These are phyloP conservation scores for Clytia hemisphaerica DNA, from an alignment of 30 jellyfish, hydroid and myxozoan species.

Conservation along the genomic window DNA sequence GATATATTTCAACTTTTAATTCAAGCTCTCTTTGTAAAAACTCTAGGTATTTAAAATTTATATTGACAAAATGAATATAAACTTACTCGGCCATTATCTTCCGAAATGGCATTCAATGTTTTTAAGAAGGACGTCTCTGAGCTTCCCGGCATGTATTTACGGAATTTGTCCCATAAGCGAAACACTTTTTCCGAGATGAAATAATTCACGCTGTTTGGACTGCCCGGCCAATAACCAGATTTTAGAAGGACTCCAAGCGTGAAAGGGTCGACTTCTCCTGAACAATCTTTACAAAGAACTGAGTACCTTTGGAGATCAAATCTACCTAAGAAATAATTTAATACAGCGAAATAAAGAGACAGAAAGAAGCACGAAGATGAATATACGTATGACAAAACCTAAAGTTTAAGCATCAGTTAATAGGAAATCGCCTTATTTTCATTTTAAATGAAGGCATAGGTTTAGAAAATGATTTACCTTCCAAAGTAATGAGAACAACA, in stretches of 20 bases:
- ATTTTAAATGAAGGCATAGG: too few relatives aligned
- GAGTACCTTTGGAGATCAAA: slow-evolving; percentile 15
- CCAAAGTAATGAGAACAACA: too few relatives aligned
- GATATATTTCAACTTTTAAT: too few relatives aligned
- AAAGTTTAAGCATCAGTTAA: too few relatives aligned
- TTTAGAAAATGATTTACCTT: too few relatives aligned
- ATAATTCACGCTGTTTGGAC: not conserved
- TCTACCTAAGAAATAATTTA: slow-evolving; percentile 25
- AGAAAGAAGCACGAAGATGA: too few relatives aligned
- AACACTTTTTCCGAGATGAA: slow-evolving; percentile 18
- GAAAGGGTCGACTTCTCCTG: slow-evolving; percentile 20
- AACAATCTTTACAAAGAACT: slow-evolving; percentile 13
- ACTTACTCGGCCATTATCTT: slow-evolving; percentile 14
- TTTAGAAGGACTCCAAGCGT: not conserved
- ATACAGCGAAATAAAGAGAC: too few relatives aligned
- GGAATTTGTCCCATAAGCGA: slow-evolving; percentile 14
- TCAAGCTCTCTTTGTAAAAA: too few relatives aligned
- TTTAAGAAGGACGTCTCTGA: slow-evolving; percentile 27
- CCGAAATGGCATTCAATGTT: slow-evolving; percentile 4
- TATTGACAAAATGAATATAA: not conserved
- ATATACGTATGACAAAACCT: too few relatives aligned
- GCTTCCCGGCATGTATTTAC: slow-evolving; percentile 32
- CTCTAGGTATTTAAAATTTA: too few relatives aligned
- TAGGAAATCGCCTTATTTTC: too few relatives aligned
- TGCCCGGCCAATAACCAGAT: slow-evolving; percentile 44